phyloP scores from a whole-genome alignment of 2,113 vertebrate species.

The Bos taurus region ARS-UCD2.0 NC_037330.1:33007501-33008000 shows the following conservation, averaged over 20 bases:
- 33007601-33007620: conserved; percentile 30
- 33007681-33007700: not conserved
- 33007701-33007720: not conserved
- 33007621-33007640: conserved; percentile 50
- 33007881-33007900: not conserved
- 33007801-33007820: not conserved
- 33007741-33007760: not conserved
- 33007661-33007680: not conserved
- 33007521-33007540: conserved; percentile 1
- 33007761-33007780: not conserved
- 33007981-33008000: not conserved
- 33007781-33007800: not conserved
- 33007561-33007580: conserved; percentile 58
- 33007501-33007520: conserved; percentile 8
- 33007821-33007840: not conserved
- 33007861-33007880: not conserved
- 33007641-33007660: conserved; percentile 35
- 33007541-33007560: conserved; percentile 23
- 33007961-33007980: not conserved
- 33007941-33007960: not conserved
- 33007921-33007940: not conserved
- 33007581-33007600: conserved; percentile 37
- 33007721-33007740: not conserved
- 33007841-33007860: not conserved
- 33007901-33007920: not conserved